Base-by-base conservation (phyloP, 2,797 vertebrate genomes). In the Mergus octosetaceus region DNA sequence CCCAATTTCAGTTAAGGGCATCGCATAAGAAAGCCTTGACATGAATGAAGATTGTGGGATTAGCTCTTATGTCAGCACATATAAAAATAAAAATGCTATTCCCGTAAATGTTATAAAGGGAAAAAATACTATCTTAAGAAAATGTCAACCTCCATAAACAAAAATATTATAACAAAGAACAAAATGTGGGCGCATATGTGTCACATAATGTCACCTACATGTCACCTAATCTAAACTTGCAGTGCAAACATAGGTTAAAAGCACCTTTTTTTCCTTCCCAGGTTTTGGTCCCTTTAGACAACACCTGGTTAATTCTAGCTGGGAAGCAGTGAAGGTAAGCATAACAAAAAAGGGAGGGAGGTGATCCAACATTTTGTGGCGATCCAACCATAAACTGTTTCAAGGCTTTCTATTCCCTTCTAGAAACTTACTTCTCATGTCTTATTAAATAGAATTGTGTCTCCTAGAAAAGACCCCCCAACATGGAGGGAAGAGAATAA, bases 251-350 rank as follows among this genome's bases (percentile, higher is more conserved):
- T 4, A 75, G 10, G 27, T 85, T 89, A 92, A 91, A 87, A 86
- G 10, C 25, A 61, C 28, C 58, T 85, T 81, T 60, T 93, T 92
- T 96, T 53, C 93, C 69, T 27, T 95, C 96, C 74, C 89, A 99
- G 98, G 98, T 66, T 99, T 99, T 89, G 98, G 98, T 72, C 98
- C 98, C 38, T 99, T 99, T 90, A 96, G 97, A 92, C 97, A 98
- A 83, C 96, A 98, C 85, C 80, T 98, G 58, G 94, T 97, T 49
- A 99, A 99, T 97, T 98, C 98, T 62, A 99, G 98, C 96, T 99
- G 98, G 98, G 98, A 97, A 97, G 98, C 98, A 82, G 98, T 98
- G 28, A 98, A 99, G 98, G 98, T 99, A 97, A 96, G 93, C n/a
- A 34, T 22, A 28, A 3, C 60, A 72, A 51, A 28, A 74, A 51